Base-by-base conservation (phyloP, 2,888 invertebrate species). In the Cataglyphis livida region DNA sequence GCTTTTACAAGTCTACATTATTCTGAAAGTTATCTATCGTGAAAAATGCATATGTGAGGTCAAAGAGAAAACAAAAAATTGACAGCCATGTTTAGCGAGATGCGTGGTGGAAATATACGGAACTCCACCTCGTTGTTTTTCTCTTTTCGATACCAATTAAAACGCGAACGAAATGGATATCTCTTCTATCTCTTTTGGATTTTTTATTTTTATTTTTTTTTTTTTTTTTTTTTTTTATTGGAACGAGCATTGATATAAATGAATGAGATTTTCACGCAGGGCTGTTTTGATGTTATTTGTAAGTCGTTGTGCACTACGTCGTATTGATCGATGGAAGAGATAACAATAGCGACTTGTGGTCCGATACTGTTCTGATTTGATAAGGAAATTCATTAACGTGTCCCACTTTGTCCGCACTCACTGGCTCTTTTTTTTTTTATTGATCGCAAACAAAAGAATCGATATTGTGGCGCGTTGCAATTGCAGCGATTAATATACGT, bases 331-430 rank as follows among this genome's bases (percentile, higher is more conserved):
- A 89, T 84, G 78, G 38, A 51, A 85, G 81, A 87, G 86, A 89
- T 84, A 88, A 84, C 84, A 85, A 88, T 84, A 87, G 88, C 89
- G 84, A 78, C 64, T 62, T 71, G 85, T 76, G 81, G 85, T 75
- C 75, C 83, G 84, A 87, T 89, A 86, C 87, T 90, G 91, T 84
- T 89, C 83, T 89, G 85, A 90, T 92, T 92, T 92, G 92, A 93
- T 92, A 92, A 93, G 93, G 90, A 92, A 93, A 93, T 93, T 93
- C 93, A 92, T 93, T 93, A 93, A 90, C 93, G 93, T 91, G 93
- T 85, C 88, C 92, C 91, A 93, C 90, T 93, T 92, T 90, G 88
- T 83, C 61, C 18, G n/a, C 81, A 85, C 81, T 68, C 61, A 65
- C 74, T 38, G 18, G 48, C 41, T 61, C 71, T 48, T 28, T 59